A percentile compares a stretch with the other conserved stretches of the same genome.
These are phyloP conservation scores for Tetranychus cinnabarinus DNA, from an alignment of 1,140 invertebrate genomes.

Conservation along the genomic window DNA sequence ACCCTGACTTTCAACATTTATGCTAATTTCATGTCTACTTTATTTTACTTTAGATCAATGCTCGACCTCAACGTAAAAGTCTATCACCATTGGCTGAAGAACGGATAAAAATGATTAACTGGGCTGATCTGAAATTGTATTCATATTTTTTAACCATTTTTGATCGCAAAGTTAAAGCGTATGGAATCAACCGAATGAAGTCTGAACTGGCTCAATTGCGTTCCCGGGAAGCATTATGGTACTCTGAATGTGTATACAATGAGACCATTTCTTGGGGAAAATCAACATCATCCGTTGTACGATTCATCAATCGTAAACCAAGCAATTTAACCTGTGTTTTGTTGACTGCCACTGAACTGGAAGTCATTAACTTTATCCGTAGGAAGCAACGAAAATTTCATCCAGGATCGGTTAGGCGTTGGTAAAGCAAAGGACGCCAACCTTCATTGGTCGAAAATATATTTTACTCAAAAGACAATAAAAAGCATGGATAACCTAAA, in stretches of 20 bases:
- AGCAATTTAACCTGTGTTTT: background rate
- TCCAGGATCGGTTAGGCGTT: constrained; percentile 1
- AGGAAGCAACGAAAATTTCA: background rate
- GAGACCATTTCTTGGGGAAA: constrained; percentile 1
- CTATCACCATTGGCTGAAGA: constrained; percentile 4
- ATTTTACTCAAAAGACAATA: no score
- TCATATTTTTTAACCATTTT: constrained; percentile 18
- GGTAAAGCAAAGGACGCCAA: no score
- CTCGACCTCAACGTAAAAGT: background rate
- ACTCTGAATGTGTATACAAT: constrained; percentile 10
- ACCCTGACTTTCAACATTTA: background rate
- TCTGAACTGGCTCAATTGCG: constrained; percentile 10
- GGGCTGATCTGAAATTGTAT: constrained; percentile 19
- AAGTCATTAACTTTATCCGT: constrained; percentile 1
- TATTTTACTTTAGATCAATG: background rate
- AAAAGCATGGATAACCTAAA: no score
- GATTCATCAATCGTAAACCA: background rate
- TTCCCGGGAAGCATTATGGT: constrained; percentile 8
- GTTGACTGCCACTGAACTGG: constrained; percentile 3
- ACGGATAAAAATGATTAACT: constrained; percentile 14
- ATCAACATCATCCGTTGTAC: background rate
- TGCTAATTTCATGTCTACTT: background rate
- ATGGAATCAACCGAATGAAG: constrained; percentile 17
- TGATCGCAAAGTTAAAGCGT: constrained; percentile 13
- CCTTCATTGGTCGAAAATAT: no score